Evolutionary conservation across 2,888 invertebrate genomes (phyloP).

Genomic region (Tenthredo notha): DNA sequence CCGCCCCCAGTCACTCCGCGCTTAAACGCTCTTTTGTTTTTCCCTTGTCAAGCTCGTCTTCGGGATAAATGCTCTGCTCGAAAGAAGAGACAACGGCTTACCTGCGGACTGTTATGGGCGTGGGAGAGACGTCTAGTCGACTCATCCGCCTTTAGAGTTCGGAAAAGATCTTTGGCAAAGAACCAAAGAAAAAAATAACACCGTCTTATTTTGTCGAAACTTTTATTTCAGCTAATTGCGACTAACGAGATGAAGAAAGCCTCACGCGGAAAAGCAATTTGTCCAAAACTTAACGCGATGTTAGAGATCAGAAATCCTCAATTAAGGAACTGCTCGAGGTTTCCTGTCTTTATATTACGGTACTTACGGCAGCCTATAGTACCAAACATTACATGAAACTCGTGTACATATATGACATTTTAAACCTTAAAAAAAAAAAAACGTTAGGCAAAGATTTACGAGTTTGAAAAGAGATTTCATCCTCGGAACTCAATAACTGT

Average conservation of each 20-base stretch:
- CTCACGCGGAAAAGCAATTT: conserved; percentile 7
- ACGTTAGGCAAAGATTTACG: not conserved
- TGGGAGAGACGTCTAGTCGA: conserved; percentile 52
- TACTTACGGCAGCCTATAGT: not conserved
- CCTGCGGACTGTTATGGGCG: conserved; percentile 51
- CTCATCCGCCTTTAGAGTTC: conserved; percentile 37
- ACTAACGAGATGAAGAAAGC: conserved; percentile 14
- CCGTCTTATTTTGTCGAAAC: not conserved
- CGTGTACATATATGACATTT: not conserved
- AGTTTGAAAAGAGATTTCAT: not conserved
- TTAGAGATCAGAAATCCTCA: conserved; percentile 30
- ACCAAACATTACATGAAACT: not conserved
- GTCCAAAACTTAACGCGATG: not conserved
- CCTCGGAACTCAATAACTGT: not conserved
- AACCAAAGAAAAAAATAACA: not conserved
- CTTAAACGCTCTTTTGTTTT: conserved; percentile 61
- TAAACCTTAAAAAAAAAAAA: not conserved
- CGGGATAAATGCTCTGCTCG: conserved; percentile 58
- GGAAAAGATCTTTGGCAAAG: not conserved
- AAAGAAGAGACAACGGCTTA: conserved; percentile 56
- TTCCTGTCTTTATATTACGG: not conserved
- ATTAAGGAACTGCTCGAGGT: not conserved
- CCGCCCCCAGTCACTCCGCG: conserved; percentile 43
- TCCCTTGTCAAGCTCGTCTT: conserved; percentile 58
- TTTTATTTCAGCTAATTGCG: conserved; percentile 27